Base-by-base conservation (phyloP, 2,113 vertebrate genomes). In the Melanostigma gelatinosum region DNA sequence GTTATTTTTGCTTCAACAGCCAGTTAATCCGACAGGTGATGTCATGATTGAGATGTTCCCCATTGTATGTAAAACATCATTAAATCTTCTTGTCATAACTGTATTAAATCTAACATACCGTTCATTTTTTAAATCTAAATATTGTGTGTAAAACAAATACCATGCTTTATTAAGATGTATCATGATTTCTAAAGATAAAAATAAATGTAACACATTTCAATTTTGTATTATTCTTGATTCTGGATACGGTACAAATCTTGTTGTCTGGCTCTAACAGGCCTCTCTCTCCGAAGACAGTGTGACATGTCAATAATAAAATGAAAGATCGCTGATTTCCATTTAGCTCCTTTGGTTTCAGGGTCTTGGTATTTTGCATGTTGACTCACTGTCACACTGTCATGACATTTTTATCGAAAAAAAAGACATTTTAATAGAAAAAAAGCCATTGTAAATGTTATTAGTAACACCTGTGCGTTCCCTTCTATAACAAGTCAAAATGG, bases 41-140 rank as follows among this genome's bases (percentile, higher is more conserved):
- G 12, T 8, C 64, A 65, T 44, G 4, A 68, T 46, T 73, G 18
- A 46, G 3, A 50, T 22, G 44, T 57, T 40, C 15, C 8, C 4
- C 52, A 76, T 75, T 69, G 55, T 18, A 72, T 13, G 24, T 60
- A 63, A 77, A 81, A 64, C 36, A 78, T 64, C 2, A 46, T 29
- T 50, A 67, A 54, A 58, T 79, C 8, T 20, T 29, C 0, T 48
- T 32, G 16, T 22, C 44, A 50, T 11, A 22, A 20, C 8, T 67
- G 24, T 48, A 11, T 11, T 44, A 18, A 10, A 20, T 44, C 3
- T 13, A 46, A 46, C 9, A 16, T 32, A 29, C 57, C 5, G 0
- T 44, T 29, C 7, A 4, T n/a, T 57, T 55, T 55, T 12, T 42
- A 58, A n/a, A 48, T 18, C 4, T 7, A 48, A 24, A 64, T 15